These are phyloP conservation scores for Porites australiensis DNA, from an alignment of 64 coral and sea anemone genomes.

Conservation along the genomic window DNA sequence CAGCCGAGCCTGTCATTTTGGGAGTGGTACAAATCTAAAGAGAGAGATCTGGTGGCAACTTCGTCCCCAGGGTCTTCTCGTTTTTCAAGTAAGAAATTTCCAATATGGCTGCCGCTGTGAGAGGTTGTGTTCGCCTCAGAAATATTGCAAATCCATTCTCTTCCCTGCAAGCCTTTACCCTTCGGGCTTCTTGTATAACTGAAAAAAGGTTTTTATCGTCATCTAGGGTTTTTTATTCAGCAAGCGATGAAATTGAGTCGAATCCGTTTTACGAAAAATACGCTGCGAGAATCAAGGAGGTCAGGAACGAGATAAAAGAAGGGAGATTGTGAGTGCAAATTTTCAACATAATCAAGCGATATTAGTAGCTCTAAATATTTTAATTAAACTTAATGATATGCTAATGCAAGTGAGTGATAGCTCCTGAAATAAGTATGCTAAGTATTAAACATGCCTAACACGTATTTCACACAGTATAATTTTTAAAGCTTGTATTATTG, in stretches of 20 bases:
- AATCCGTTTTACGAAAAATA: constrained; percentile 80
- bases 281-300: constrained; percentile 62
- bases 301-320: constrained; percentile 36
- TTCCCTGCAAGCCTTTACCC: neutral
- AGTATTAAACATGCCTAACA: no score
- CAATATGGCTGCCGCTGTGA: constrained; percentile 18
- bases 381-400: no score
- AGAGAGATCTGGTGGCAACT: no score
- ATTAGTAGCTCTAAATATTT: no score
- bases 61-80: no score
- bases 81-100: neutral
- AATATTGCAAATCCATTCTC: neutral
- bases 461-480: no score
- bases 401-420: no score
- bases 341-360: neutral
- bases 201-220: neutral
- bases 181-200: neutral
- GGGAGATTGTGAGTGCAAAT: constrained; percentile 26
- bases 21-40: no score
- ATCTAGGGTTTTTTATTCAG: neutral
- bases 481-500: no score
- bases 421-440: no score
- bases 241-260: constrained; percentile 30
- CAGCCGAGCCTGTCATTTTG: no score
- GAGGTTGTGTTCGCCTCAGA: neutral